Evolutionary conservation across 2,113 vertebrate genomes (phyloP).

Genomic region (Heterotis niloticus): DNA sequence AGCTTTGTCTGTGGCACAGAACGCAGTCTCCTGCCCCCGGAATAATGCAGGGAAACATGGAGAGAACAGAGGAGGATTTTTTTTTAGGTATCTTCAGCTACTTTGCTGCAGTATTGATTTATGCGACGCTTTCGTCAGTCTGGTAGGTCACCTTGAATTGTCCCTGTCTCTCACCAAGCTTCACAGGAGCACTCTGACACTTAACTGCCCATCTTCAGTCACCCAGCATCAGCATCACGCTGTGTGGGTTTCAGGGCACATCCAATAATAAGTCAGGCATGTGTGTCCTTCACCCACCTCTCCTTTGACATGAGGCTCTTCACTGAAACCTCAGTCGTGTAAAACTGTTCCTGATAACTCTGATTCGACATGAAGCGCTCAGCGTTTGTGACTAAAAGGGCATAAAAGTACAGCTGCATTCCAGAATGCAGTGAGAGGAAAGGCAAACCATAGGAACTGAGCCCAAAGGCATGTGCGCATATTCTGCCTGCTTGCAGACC

Average conservation of each 20-base stretch:
- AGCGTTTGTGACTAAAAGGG: neutral
- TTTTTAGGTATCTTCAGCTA: neutral
- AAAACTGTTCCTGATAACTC: neutral
- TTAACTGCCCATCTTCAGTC: neutral
- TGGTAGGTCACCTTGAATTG: neutral
- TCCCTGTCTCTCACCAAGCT: constrained; percentile 3
- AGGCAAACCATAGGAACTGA: neutral
- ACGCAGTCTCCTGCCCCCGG: neutral
- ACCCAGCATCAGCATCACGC: neutral
- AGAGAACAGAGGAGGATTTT: neutral
- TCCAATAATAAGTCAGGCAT: neutral
- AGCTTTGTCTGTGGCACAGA: neutral
- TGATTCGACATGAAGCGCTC: neutral
- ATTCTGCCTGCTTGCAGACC: neutral
- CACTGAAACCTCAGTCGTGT: neutral
- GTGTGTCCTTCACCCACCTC: neutral
- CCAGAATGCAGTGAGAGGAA: neutral
- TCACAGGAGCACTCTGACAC: neutral
- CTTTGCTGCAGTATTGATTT: neutral
- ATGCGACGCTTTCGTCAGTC: neutral
- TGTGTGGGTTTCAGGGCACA: neutral
- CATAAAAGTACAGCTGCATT: neutral
- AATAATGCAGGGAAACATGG: neutral
- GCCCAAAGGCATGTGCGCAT: neutral
- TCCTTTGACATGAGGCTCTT: neutral